Evolutionary conservation across 2,113 vertebrate species (phyloP).

Genomic region (Oreochromis niloticus): DNA sequence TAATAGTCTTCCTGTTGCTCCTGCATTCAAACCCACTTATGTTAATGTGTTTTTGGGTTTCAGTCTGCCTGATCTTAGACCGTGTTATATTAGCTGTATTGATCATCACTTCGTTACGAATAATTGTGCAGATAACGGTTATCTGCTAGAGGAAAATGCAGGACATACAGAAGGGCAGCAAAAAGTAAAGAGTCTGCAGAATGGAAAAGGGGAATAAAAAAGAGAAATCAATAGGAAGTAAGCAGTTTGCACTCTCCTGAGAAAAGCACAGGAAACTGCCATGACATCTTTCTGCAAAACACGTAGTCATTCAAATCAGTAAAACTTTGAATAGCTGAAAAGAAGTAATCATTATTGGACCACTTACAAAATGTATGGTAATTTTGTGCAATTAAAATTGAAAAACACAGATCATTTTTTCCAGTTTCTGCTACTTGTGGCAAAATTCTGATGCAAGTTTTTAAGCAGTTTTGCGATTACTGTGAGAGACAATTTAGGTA

Average conservation of each 20-base stretch:
- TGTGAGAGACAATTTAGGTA: neutral
- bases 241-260: slow-evolving; percentile 54
- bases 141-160: slow-evolving; percentile 48
- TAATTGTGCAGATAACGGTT: slow-evolving; percentile 60
- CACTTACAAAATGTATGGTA: neutral
- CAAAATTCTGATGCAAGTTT: neutral
- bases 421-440: neutral
- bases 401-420: neutral
- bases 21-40: slow-evolving; percentile 57
- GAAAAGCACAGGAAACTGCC: slow-evolving; percentile 27
- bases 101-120: slow-evolving; percentile 56
- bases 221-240: slow-evolving; percentile 59
- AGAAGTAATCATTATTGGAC: neutral
- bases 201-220: slow-evolving; percentile 29
- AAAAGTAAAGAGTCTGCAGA: slow-evolving; percentile 64
- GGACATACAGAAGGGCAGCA: slow-evolving; percentile 42
- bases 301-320: neutral
- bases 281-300: slow-evolving; percentile 8
- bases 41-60: slow-evolving; percentile 44
- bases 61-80: slow-evolving; percentile 44
- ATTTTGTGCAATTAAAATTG: neutral
- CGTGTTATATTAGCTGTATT: slow-evolving; percentile 61
- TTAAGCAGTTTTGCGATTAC: neutral
- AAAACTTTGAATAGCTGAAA: neutral
- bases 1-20: slow-evolving; percentile 30